Conservation (phyloP, 2,888 invertebrate genomes). For the Leucophenga maculata region DNA sequence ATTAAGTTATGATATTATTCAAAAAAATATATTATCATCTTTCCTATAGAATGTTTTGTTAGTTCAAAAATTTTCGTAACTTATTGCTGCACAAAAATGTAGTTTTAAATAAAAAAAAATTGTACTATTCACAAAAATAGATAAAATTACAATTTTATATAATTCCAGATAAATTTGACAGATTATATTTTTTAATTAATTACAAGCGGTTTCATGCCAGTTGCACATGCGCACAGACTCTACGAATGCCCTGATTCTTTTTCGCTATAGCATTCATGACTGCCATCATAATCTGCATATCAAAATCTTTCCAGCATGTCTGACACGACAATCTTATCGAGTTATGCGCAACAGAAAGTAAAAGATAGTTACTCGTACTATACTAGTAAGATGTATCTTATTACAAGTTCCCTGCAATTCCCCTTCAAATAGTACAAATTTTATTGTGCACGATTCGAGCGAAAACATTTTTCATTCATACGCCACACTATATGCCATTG, state of each 20-base stretch:
- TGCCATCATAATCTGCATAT: constrained; percentile 10
- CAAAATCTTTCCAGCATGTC: constrained; percentile 28
- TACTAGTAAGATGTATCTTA: background rate
- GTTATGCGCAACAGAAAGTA: constrained; percentile 8
- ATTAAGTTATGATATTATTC: no score
- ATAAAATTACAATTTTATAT: constrained; percentile 28
- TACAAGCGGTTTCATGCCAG: constrained; percentile 8
- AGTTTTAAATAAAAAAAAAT: no score
- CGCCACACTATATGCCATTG: background rate
- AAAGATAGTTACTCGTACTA: background rate
- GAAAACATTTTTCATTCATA: background rate
- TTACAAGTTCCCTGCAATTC: background rate
- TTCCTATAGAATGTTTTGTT: no score
- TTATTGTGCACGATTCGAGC: background rate
- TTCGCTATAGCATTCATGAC: no score
- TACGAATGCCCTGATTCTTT: no score
- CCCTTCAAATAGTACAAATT: background rate
- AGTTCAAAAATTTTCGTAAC: no score
- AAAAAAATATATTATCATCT: no score
- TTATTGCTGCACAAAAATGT: no score
- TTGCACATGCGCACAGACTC: constrained; percentile 9
- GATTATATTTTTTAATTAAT: background rate
- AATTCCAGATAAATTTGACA: constrained; percentile 44
- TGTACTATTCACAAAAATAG: no score
- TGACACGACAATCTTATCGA: constrained; percentile 25